Evolutionary conservation across 2,888 invertebrate species (phyloP).

Genomic region (Hypercompe scribonia): DNA sequence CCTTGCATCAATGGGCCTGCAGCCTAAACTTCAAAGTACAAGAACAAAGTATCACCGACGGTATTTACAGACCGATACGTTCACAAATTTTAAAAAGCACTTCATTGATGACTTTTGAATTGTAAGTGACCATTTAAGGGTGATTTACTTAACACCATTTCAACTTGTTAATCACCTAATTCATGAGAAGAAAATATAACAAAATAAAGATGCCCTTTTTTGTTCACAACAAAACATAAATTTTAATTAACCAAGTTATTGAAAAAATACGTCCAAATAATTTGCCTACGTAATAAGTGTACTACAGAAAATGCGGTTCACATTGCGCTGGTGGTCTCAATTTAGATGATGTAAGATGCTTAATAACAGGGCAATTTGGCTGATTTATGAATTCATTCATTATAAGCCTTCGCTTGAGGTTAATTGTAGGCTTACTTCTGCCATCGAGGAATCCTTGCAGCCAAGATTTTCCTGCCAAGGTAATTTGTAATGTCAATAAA

Average conservation of each 20-base stretch:
- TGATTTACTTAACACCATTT: no score
- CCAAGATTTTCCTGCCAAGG: constrained; percentile 27
- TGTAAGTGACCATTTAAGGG: no score
- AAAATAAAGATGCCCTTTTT: no score
- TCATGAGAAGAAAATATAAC: no score
- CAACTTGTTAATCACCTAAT: no score
- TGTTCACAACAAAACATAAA: not conserved
- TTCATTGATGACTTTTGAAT: no score
- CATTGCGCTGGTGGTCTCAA: constrained; percentile 70
- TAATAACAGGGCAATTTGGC: constrained; percentile 78
- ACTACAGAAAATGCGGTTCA: constrained; percentile 67
- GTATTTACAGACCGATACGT: no score
- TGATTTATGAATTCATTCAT: constrained; percentile 83
- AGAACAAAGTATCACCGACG: no score
- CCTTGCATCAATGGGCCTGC: no score
- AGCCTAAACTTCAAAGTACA: no score
- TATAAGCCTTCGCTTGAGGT: constrained; percentile 67
- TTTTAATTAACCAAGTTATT: constrained; percentile 25
- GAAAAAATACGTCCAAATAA: constrained; percentile 38
- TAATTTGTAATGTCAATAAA: constrained; percentile 41
- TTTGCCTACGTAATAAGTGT: constrained; percentile 46
- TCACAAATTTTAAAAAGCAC: no score
- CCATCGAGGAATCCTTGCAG: constrained; percentile 52
- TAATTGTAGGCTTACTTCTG: constrained; percentile 76
- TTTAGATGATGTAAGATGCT: constrained; percentile 83